phyloP scores from a whole-genome alignment of 2,888 invertebrate species.

The Spisula subtruncata region DNA sequence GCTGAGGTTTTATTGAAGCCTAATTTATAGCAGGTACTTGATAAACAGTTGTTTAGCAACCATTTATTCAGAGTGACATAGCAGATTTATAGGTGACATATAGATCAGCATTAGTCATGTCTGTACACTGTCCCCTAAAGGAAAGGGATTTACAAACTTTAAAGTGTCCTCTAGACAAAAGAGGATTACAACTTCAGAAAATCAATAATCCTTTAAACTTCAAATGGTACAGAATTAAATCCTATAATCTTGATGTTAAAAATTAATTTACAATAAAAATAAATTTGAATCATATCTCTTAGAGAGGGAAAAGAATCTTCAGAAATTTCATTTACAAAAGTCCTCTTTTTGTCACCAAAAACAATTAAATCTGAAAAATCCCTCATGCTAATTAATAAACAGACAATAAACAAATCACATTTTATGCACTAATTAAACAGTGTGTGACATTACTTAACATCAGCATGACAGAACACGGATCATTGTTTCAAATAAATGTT shows the following conservation, averaged over 20 bases:
- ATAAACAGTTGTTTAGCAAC: conserved; percentile 26
- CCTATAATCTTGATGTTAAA: no score
- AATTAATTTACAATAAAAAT: no score
- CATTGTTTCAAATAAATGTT: neutral
- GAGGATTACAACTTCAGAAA: no score
- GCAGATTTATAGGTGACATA: neutral
- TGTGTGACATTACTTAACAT: neutral
- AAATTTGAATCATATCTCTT: no score
- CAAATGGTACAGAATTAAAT: no score
- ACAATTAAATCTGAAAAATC: no score
- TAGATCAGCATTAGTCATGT: conserved; percentile 13
- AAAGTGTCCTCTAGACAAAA: no score
- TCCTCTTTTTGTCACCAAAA: no score
- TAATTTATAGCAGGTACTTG: conserved; percentile 42
- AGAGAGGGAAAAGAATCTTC: no score
- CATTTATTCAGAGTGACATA: neutral
- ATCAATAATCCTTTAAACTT: no score
- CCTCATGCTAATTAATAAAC: no score
- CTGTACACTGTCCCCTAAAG: neutral
- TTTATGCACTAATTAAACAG: neutral
- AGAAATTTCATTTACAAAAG: no score
- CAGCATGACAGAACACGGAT: neutral
- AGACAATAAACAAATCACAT: neutral
- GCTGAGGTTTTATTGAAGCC: conserved; percentile 35
- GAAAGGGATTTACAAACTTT: neutral